These are phyloP conservation scores for Cepphus grylle DNA, from an alignment of 2,113 vertebrate species.

Conservation along the genomic window DNA sequence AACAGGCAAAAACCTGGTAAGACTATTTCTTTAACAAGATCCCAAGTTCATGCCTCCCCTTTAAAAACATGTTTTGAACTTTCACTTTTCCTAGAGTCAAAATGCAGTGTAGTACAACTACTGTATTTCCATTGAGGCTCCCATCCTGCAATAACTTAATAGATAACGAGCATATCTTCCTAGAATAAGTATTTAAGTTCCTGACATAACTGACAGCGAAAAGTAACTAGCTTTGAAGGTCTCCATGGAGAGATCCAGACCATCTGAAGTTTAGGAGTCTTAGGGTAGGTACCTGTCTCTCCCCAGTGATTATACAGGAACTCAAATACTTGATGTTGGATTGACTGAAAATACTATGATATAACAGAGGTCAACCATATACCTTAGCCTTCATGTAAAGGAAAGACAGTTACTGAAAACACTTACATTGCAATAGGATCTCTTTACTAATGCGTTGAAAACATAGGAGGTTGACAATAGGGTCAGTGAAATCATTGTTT, in stretches of 20 bases:
- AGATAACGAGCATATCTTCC: background rate
- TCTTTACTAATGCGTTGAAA: background rate
- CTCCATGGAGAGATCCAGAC: background rate
- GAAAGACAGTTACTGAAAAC: background rate
- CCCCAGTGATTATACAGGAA: background rate
- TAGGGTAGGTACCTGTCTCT: background rate
- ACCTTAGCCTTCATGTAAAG: background rate
- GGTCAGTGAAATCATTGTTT: background rate
- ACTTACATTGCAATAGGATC: background rate
- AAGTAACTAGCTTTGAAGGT: background rate
- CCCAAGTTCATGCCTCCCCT: background rate
- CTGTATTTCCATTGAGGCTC: background rate
- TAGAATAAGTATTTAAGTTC: background rate
- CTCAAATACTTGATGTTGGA: background rate
- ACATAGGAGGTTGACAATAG: accelerated
- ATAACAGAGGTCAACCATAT: background rate
- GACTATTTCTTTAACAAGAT: background rate
- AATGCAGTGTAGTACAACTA: background rate
- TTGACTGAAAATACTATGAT: background rate
- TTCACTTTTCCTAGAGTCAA: background rate
- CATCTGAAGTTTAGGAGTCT: background rate
- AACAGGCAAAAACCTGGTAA: background rate
- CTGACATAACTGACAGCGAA: background rate
- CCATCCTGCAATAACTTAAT: background rate
- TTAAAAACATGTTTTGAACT: background rate